These are phyloP conservation scores for Nematolebias whitei DNA, from an alignment of 2,113 vertebrate genomes.

Conservation along the genomic window DNA sequence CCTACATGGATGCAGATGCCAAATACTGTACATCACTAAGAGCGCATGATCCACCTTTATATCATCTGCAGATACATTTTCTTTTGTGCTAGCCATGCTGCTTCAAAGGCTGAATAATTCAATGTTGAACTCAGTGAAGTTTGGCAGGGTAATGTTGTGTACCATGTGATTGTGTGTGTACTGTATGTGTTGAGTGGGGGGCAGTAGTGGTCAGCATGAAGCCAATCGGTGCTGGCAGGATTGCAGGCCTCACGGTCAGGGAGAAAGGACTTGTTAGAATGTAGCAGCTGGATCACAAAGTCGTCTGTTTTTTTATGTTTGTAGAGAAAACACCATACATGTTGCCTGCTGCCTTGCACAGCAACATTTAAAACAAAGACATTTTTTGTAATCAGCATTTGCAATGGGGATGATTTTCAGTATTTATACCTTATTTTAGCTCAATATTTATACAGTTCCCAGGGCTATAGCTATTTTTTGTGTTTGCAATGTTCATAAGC, in stretches of 20 bases:
- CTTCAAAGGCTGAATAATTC: conserved; percentile 74
- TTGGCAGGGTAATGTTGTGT: conserved; percentile 33
- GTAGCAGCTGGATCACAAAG: conserved; percentile 57
- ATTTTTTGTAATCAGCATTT: no score
- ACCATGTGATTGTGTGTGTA: conserved; percentile 38
- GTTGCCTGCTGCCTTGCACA: no score
- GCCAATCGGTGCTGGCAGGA: conserved; percentile 69
- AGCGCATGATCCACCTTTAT: conserved; percentile 57
- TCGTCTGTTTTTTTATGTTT: conserved; percentile 19
- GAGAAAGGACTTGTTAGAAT: conserved; percentile 62
- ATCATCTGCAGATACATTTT: conserved; percentile 34
- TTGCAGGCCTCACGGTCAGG: conserved; percentile 63
- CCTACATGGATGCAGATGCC: conserved; percentile 3
- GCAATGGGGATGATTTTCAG: no score
- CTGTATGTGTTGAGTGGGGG: conserved; percentile 40
- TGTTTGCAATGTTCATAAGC: no score
- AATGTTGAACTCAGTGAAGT: conserved; percentile 53
- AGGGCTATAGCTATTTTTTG: no score
- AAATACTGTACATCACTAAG: conserved; percentile 11
- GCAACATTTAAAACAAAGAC: no score
- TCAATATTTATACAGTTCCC: no score
- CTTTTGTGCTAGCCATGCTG: conserved; percentile 18
- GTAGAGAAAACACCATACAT: conserved; percentile 10
- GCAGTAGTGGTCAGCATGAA: conserved; percentile 58
- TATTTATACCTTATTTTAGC: no score